Base-by-base conservation (phyloP, 2,888 invertebrate species). In the Andrena flavipes region DNA sequence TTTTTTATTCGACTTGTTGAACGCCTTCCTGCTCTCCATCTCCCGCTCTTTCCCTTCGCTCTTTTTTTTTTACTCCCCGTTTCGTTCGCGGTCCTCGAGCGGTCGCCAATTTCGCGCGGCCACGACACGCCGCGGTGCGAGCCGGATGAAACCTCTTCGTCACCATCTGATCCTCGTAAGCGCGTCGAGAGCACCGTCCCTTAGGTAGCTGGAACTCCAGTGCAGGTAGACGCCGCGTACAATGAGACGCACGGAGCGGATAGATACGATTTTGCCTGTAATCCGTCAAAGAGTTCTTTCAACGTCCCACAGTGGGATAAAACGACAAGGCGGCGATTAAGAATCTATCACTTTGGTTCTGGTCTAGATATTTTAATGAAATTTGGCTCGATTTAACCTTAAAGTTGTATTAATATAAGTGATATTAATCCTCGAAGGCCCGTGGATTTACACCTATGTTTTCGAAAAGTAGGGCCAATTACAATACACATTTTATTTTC, bases 1-100 rank as follows among this genome's bases (percentile, higher is more conserved):
- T 93, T 94, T 84, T 94, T 94, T 94, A 94, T 94, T 93, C 93
- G 92, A 94, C 94, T 94, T 93, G 94, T 94, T 94, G 93, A 93
- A 90, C 82, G 89, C 85, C 81, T 85, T 80, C 71, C 85, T 65
- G 67, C 85, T 73, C 72, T 73, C 80, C 62, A 35, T 76, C 48
- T 76, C 64, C 62, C 69, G 70, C 71, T 78, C 33, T 64, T 69
- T 74, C 68, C 48, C 69, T 62, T 51, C 73, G 69, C 79, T 71
- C 48, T 51, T 68, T 48, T 7, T 16, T 56, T 29, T 67, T 26
- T 29, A 0, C 63, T 42, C 76, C 20, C 48, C 51, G 42, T 60
- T 8, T 78, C 74, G 78, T 69, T 75, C 79, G 68, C 69, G 59
- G n/a, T 51, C 10, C 70, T 59, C 51, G 8, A 20, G 59, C 54